These are phyloP conservation scores for Tarsius wallacei DNA, from an alignment of 2,797 vertebrate genomes.

Conservation along the genomic window DNA sequence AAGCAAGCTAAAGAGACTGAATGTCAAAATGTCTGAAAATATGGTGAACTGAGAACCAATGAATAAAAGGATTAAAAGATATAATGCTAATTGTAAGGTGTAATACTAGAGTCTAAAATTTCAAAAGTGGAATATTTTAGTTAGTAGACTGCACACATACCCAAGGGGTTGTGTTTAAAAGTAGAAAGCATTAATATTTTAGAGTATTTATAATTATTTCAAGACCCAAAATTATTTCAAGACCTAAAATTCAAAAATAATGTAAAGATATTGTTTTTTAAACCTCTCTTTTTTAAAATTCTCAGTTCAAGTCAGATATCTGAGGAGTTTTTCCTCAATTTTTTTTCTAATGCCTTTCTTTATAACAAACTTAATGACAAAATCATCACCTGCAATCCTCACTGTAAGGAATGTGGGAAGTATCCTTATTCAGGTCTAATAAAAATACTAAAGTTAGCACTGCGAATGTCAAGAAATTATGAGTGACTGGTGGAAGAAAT, in stretches of 20 bases:
- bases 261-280: neutral
- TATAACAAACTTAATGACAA: neutral
- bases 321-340: neutral
- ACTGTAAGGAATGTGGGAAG: neutral
- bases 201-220: neutral
- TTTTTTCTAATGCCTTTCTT: neutral
- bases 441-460: neutral
- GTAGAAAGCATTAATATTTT: neutral
- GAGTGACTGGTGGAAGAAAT: neutral
- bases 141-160: neutral
- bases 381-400: neutral
- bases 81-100: neutral
- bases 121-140: neutral
- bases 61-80: neutral
- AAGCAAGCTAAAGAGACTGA: neutral
- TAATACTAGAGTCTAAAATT: neutral
- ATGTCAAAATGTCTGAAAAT: slow-evolving; percentile 6
- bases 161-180: neutral
- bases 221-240: neutral
- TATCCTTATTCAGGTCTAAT: neutral
- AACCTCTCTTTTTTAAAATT: neutral
- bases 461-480: neutral
- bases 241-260: neutral
- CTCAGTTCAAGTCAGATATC: neutral
- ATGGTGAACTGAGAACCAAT: neutral